Evolutionary conservation across 2,797 vertebrate genomes (phyloP).

Genomic region (Chrosomus eos): DNA sequence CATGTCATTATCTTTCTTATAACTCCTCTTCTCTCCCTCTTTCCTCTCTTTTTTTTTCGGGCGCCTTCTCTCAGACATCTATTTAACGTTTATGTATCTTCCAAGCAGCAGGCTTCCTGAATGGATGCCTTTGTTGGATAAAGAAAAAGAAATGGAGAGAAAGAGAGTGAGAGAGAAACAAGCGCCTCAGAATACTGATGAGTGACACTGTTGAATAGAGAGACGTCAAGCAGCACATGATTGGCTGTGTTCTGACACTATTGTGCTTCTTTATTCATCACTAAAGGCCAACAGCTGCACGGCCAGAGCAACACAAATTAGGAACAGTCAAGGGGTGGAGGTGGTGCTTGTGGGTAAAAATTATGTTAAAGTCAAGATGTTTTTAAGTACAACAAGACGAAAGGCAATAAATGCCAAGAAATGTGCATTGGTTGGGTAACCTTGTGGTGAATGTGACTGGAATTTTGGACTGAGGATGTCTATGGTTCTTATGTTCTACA

Average conservation of each 20-base stretch:
- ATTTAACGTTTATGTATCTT: constrained; percentile 10
- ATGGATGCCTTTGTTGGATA: constrained; percentile 47
- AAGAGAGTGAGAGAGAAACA: constrained; percentile 31
- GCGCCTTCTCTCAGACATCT: constrained; percentile 16
- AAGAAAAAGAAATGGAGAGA: background rate
- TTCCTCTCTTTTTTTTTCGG: background rate
- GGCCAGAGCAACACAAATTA: constrained; percentile 24
- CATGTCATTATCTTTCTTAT: background rate
- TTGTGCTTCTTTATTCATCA: constrained; percentile 22
- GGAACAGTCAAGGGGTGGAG: background rate
- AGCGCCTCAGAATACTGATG: constrained; percentile 54
- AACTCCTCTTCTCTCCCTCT: background rate
- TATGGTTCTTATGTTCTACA: background rate
- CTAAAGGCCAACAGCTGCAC: constrained; percentile 18
- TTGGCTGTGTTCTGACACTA: constrained; percentile 20
- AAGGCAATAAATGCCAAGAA: constrained; percentile 6
- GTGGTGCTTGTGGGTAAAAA: background rate
- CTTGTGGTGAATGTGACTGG: background rate
- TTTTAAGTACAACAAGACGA: background rate
- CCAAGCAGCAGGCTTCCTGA: constrained; percentile 35
- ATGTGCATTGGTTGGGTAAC: background rate
- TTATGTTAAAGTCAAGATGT: background rate
- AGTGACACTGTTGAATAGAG: constrained; percentile 36
- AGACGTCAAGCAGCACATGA: constrained; percentile 24
- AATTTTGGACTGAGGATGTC: background rate